phyloP scores from a whole-genome alignment of 2,113 vertebrate species.

The Lepidothrix coronata region DNA sequence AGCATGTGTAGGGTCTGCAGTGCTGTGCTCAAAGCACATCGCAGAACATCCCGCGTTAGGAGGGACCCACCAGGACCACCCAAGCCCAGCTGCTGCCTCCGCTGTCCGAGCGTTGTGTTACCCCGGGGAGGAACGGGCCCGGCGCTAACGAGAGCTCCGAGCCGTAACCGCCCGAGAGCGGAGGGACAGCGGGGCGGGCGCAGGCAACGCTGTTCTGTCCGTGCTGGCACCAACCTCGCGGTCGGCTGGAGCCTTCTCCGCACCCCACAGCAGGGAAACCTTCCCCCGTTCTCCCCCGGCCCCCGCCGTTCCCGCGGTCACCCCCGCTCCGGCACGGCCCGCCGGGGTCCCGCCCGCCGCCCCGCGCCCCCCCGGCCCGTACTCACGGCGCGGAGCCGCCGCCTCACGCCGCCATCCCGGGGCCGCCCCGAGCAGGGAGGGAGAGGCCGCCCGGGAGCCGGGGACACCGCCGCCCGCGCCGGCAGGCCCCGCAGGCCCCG shows the following conservation, averaged over 20 bases:
- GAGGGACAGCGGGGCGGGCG: neutral
- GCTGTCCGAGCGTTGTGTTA: accelerated
- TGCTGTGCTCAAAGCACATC: accelerated
- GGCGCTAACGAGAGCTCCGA: neutral
- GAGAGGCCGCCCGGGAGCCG: neutral
- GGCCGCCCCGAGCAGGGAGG: neutral
- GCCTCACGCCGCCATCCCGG: slow-evolving; percentile 1
- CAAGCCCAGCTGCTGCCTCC: neutral
- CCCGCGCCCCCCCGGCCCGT: neutral
- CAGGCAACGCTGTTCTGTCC: neutral
- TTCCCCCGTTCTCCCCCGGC: too few relatives aligned
- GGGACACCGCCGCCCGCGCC: neutral
- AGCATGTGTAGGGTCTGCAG: accelerated
- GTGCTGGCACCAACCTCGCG: neutral
- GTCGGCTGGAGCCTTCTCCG: neutral
- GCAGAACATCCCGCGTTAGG: accelerated
- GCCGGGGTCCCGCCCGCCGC: neutral
- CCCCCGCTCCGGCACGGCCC: neutral
- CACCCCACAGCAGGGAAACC: neutral
- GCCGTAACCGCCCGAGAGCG: neutral
- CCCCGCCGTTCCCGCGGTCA: accelerated
- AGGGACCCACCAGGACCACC: neutral
- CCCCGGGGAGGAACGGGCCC: neutral
- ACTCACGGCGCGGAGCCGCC: neutral
- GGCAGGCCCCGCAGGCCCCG: too few relatives aligned